Conservation (phyloP, 1,140 invertebrate genomes). For the Oryzaephilus surinamensis region DNA sequence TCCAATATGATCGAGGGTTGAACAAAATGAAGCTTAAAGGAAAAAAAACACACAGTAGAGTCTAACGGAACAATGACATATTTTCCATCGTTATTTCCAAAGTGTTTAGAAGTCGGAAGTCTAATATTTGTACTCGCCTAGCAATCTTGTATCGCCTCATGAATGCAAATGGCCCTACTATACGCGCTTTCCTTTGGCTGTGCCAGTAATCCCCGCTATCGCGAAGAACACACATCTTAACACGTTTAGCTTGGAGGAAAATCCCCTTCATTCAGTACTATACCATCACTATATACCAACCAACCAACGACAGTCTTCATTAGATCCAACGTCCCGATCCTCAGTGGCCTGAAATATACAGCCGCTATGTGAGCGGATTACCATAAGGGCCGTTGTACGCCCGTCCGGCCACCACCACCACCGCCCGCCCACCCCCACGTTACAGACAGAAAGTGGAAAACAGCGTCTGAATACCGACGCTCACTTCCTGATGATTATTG, state of each 20-base stretch:
- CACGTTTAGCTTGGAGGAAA: conserved; percentile 19
- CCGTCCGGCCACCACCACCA: no score
- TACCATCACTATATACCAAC: no score
- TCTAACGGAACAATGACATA: no score
- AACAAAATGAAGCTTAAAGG: no score
- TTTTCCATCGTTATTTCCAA: no score
- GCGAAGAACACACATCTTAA: conserved; percentile 26
- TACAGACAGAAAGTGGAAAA: no score
- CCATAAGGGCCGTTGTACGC: conserved; percentile 10
- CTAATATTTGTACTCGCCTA: conserved; percentile 29
- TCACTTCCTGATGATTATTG: conserved; percentile 10
- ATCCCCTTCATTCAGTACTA: no score
- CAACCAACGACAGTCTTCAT: conserved; percentile 18
- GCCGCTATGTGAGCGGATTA: conserved; percentile 12
- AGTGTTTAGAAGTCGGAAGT: conserved; percentile 27
- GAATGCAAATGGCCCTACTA: conserved; percentile 33
- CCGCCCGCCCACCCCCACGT: no score
- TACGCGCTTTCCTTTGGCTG: no score
- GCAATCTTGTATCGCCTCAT: conserved; percentile 31
- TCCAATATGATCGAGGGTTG: no score
- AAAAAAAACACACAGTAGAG: no score
- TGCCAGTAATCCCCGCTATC: conserved; percentile 28
- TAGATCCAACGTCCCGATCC: conserved; percentile 15
- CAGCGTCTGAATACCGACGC: no score
- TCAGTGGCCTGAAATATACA: conserved; percentile 11